Base-by-base conservation (phyloP, 2,113 vertebrate genomes). In the crab-eating macaque (Macaca fascicularis) region DNA sequence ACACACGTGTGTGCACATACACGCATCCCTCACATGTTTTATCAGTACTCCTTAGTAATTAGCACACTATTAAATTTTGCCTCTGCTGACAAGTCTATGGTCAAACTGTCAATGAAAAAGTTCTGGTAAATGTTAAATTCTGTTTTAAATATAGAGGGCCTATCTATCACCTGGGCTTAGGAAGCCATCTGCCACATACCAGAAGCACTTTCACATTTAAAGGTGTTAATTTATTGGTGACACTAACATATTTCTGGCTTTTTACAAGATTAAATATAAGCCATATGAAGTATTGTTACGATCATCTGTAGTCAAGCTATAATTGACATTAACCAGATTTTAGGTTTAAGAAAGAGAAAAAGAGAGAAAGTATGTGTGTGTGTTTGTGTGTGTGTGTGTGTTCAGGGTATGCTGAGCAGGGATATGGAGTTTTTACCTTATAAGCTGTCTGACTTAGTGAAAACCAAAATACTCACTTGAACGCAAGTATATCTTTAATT, bases 221-320 rank as follows among this genome's bases (percentile, higher is more conserved):
- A 78, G 6, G 32, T 93, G 50, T 70, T 80, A 76, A 80, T 75
- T 93, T 95, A 89, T 50, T 89, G 55, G 75, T 75, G 38, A 40
- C 76, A 82, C 23, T 32, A 74, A 85, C 20, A 27, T 93, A 97
- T 69, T 93, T 96, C 93, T 86, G 55, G 43, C 16, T 91, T 72
- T 81, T 90, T 45, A 52, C 23, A 97, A 82, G 82, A 67, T 93
- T 81, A 45, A 92, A 76, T 76, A 81, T 76, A 89, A 93, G 55
- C 40, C 13, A 45, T 19, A 32, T 64, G 25, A 89, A 86, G 55
- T 83, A 83, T 70, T 50, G 22, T 82, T 87, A 67, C 75, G 12
- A 94, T 81, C 25, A 91, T 40, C 55, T 86, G 57, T 43, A 27
- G 40, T 89, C 81, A 91, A 52, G 40, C 35, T 93, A 8, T 81